Evolutionary conservation across 1,140 invertebrate genomes (phyloP).

Genomic region (Holcopasites calliopsidis): DNA sequence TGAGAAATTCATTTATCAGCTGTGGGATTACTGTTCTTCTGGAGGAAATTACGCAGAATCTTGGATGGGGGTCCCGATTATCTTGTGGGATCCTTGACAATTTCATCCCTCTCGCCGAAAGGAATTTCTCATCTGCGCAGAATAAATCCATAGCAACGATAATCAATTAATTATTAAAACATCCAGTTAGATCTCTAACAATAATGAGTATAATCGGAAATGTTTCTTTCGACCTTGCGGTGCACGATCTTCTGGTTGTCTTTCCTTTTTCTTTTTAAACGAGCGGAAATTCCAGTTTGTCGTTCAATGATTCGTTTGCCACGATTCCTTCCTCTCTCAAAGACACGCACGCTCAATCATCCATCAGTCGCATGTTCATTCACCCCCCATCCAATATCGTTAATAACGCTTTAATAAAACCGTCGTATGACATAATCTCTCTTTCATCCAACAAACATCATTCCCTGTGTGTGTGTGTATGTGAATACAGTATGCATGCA

Average conservation of each 20-base stretch:
- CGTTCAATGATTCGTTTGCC: conserved; percentile 15
- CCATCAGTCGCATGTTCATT: neutral
- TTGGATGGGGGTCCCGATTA: neutral
- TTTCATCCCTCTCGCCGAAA: neutral
- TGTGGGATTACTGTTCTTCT: neutral
- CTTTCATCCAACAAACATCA: neutral
- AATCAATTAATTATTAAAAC: neutral
- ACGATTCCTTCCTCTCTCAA: conserved; percentile 12
- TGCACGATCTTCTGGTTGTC: neutral
- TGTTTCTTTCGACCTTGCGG: too few species aligned
- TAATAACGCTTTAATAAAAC: conserved; percentile 55
- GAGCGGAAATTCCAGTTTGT: too few species aligned
- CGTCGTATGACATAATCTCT: conserved; percentile 19
- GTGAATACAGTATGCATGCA: neutral
- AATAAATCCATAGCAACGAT: neutral
- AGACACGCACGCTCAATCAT: neutral
- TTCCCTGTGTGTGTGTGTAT: neutral
- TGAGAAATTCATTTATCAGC: conserved; percentile 25
- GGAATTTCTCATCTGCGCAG: neutral
- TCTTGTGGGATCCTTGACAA: neutral
- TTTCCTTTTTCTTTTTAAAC: neutral
- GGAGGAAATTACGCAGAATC: neutral
- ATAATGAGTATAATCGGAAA: too few species aligned
- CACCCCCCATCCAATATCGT: neutral
- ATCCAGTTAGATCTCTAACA: neutral